phyloP scores from a whole-genome alignment of 2,888 invertebrate species.

The Ophion slaviceki region DNA sequence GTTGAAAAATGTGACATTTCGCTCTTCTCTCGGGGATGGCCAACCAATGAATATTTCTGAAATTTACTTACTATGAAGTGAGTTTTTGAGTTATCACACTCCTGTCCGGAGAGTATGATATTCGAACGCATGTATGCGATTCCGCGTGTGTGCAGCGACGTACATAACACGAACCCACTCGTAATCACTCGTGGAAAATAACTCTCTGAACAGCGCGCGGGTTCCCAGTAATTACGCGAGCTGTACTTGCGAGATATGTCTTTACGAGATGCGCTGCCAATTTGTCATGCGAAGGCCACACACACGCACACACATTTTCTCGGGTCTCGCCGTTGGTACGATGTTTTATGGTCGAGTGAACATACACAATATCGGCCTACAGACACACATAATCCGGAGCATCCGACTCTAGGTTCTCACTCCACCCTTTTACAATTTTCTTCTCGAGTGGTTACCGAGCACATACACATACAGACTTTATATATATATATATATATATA shows the following conservation, averaged over 20 bases:
- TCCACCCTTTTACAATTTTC: conserved; percentile 16
- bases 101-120: not conserved
- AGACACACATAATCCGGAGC: conserved; percentile 47
- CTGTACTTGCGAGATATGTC: conserved; percentile 52
- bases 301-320: conserved; percentile 9
- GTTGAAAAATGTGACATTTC: not conserved
- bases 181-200: conserved; percentile 55
- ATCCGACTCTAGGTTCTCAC: conserved; percentile 12
- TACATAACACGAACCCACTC: conserved; percentile 17
- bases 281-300: conserved; percentile 49
- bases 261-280: conserved; percentile 57
- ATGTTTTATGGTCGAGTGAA: conserved; percentile 53
- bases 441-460: conserved; percentile 29
- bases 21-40: not conserved
- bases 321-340: conserved; percentile 38
- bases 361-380: conserved; percentile 48
- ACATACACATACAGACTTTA: not conserved
- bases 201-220: conserved; percentile 30
- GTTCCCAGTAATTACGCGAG: conserved; percentile 56
- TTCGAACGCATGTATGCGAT: not conserved
- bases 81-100: not conserved
- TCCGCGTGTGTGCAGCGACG: not conserved
- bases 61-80: not conserved
- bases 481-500: not conserved
- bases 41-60: not conserved